Conservation (phyloP, 2,113 vertebrate genomes). For the Lepidothrix coronata region DNA sequence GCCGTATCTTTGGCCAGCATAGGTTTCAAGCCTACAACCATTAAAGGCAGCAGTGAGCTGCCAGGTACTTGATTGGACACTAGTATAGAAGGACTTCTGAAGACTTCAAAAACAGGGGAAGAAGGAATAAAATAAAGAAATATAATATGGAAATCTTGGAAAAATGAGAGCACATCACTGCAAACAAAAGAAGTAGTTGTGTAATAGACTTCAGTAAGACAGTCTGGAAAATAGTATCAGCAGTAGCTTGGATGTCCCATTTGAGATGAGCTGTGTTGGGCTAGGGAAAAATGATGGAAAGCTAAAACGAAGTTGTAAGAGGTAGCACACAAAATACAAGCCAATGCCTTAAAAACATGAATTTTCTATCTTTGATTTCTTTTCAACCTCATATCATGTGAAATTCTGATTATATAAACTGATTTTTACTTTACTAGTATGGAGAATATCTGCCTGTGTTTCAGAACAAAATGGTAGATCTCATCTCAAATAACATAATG, state of each 20-base stretch:
- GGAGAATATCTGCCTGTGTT: neutral
- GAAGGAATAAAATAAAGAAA: neutral
- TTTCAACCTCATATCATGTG: neutral
- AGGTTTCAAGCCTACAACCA: neutral
- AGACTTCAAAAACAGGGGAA: neutral
- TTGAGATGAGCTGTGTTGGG: neutral
- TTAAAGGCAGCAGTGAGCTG: neutral
- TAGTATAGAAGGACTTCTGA: neutral
- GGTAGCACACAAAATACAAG: neutral
- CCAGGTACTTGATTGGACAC: neutral
- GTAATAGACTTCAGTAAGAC: neutral
- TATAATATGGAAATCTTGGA: neutral
- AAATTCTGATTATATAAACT: neutral
- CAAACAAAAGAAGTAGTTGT: neutral
- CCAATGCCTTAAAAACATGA: neutral
- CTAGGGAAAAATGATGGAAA: neutral
- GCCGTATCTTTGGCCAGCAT: neutral
- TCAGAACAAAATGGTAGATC: neutral
- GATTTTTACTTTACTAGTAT: neutral
- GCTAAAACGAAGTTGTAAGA: neutral
- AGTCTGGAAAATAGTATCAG: neutral
- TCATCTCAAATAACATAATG: neutral
- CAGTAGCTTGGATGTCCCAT: neutral
- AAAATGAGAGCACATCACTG: neutral
- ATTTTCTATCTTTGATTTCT: neutral